phyloP scores from a whole-genome alignment of 2,113 vertebrate genomes.

The Hypocryptadius cinnamomeus region DNA sequence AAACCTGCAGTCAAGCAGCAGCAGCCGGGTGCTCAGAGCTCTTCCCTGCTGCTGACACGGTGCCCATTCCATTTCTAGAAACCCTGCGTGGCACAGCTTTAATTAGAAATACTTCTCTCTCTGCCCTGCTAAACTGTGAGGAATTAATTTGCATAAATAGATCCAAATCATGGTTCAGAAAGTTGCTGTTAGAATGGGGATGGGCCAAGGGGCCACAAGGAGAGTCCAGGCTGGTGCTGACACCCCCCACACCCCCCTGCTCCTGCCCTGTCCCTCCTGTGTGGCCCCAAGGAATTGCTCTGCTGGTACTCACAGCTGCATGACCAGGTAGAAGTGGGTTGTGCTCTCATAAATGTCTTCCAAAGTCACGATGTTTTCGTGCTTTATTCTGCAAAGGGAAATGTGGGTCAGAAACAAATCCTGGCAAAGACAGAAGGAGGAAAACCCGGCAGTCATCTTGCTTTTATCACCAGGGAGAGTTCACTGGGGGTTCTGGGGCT shows the following conservation, averaged over 20 bases:
- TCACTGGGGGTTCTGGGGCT: not conserved
- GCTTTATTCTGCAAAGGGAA: slow-evolving; percentile 82
- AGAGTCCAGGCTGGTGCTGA: not conserved
- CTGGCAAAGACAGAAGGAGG: not conserved
- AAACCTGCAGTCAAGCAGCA: not conserved
- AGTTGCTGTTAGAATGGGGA: not conserved
- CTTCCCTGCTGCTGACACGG: not conserved
- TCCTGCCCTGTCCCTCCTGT: not conserved
- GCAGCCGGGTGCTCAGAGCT: not conserved
- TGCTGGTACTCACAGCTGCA: slow-evolving; percentile 87
- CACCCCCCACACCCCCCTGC: fast-evolving
- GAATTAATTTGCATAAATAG: slow-evolving; percentile 5
- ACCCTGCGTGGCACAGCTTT: not conserved
- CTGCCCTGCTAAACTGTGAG: slow-evolving; percentile 5
- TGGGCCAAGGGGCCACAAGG: not conserved
- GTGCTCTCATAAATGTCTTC: slow-evolving; percentile 92
- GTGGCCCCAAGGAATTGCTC: not conserved
- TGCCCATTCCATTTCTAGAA: slow-evolving; percentile 14
- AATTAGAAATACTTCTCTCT: slow-evolving; percentile 25
- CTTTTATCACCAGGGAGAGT: not conserved
- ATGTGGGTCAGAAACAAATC: not conserved
- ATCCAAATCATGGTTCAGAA: not conserved
- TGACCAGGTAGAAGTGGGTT: slow-evolving; percentile 93
- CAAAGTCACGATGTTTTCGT: slow-evolving; percentile 89
- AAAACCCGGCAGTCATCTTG: not conserved